These are phyloP conservation scores for Vimba vimba DNA, from an alignment of 2,113 vertebrate genomes.

Conservation along the genomic window DNA sequence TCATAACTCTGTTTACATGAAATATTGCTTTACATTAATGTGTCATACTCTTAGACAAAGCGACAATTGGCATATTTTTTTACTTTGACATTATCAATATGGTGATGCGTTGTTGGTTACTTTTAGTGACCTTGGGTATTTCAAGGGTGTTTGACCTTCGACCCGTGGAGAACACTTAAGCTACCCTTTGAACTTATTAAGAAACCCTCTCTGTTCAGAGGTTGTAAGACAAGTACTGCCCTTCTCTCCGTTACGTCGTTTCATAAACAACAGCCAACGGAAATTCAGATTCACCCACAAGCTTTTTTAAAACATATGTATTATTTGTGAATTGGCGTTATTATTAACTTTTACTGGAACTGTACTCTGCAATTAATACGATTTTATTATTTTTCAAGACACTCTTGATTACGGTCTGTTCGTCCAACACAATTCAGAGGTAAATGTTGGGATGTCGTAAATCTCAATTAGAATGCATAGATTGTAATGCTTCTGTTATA, in stretches of 20 bases:
- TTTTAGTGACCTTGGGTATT: conserved; percentile 80
- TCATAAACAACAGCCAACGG: conserved; percentile 5
- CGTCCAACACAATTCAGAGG: neutral
- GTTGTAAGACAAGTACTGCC: conserved; percentile 58
- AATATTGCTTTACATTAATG: neutral
- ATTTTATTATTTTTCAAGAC: neutral
- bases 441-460: neutral
- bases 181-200: conserved; percentile 77
- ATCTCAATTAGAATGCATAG: conserved; percentile 17
- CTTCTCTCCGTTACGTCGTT: neutral
- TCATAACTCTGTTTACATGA: neutral
- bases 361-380: neutral
- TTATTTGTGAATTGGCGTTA: neutral
- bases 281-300: conserved; percentile 1
- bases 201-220: conserved; percentile 76
- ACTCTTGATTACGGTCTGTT: neutral
- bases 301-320: neutral
- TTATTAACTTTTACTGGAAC: neutral
- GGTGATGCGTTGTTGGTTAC: conserved; percentile 86
- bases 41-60: neutral
- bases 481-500: neutral
- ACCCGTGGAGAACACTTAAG: conserved; percentile 88
- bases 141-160: conserved; percentile 87
- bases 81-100: conserved; percentile 88
- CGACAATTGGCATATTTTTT: conserved; percentile 50